Percentiles rank a stretch among this genome's conserved stretches.
Conservation (phyloP, 2,113 vertebrate genomes). For the Chaetorhynchus papuensis region DNA sequence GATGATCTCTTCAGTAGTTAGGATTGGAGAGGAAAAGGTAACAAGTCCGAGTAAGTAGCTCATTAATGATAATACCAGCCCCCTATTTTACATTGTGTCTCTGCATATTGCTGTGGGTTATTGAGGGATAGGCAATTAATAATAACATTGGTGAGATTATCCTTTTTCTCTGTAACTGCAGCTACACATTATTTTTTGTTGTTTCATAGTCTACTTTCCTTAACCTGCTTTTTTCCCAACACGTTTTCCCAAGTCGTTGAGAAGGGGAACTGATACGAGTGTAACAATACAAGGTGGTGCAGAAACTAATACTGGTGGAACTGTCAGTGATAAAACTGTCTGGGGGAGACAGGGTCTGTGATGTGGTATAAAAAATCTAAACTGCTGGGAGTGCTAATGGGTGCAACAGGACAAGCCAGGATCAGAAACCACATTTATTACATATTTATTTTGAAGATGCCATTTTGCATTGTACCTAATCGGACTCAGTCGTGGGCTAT, state of each 20-base stretch:
- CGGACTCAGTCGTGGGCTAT: background rate
- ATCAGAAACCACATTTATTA: background rate
- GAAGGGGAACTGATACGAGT: accelerated
- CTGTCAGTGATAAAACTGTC: background rate
- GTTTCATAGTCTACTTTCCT: background rate
- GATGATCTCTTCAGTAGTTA: background rate
- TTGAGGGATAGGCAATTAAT: background rate
- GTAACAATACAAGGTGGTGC: background rate
- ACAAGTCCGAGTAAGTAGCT: background rate
- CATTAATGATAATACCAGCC: background rate
- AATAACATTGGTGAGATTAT: background rate
- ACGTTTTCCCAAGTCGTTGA: background rate
- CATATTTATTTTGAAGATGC: background rate
- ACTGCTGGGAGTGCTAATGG: background rate
- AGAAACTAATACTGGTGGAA: background rate
- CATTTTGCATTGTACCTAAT: background rate
- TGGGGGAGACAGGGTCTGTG: background rate
- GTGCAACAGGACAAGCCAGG: background rate
- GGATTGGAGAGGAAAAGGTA: background rate
- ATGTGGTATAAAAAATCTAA: background rate
- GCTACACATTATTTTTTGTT: background rate
- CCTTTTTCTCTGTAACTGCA: background rate
- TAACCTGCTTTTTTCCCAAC: background rate
- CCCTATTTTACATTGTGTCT: background rate
- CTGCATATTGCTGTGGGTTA: background rate